These are phyloP conservation scores for Drosophila baimaii DNA, from an alignment of 1,140 invertebrate species.

Conservation along the genomic window DNA sequence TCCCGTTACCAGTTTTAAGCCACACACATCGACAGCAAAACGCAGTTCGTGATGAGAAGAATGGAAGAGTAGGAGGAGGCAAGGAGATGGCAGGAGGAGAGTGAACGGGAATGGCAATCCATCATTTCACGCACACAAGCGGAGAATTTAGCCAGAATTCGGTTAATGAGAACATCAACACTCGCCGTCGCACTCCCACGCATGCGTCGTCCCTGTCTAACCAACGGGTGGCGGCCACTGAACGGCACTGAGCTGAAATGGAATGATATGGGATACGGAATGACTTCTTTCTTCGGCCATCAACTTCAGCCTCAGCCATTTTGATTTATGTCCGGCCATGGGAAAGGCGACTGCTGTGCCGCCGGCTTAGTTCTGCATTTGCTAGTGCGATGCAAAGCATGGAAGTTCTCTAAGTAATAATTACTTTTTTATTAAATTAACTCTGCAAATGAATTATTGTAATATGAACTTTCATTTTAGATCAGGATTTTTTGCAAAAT, in stretches of 20 bases:
- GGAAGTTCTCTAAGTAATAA: too few species aligned
- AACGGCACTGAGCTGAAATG: slow-evolving; percentile 50
- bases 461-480: too few species aligned
- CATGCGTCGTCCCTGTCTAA: slow-evolving; percentile 68
- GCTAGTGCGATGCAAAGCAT: background rate
- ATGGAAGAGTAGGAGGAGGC: background rate
- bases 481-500: too few species aligned
- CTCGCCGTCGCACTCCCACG: slow-evolving; percentile 60
- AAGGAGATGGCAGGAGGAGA: slow-evolving; percentile 1
- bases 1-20: slow-evolving; percentile 77
- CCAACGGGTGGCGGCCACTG: slow-evolving; percentile 28
- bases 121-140: slow-evolving; percentile 25
- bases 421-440: background rate
- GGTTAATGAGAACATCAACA: slow-evolving; percentile 55
- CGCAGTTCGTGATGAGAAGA: background rate
- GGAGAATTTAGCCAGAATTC: slow-evolving; percentile 32
- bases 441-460: too few species aligned
- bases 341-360: slow-evolving; percentile 33
- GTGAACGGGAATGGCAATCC: slow-evolving; percentile 20
- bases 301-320: slow-evolving; percentile 76
- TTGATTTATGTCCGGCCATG: slow-evolving; percentile 72
- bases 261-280: slow-evolving; percentile 52
- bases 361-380: background rate
- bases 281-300: slow-evolving; percentile 79
- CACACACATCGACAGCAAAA: slow-evolving; percentile 51